Evolutionary conservation across 2,888 invertebrate genomes (phyloP), one percentile per base, ranked within the genome.

Genomic region (Corbicula japonica): DNA sequence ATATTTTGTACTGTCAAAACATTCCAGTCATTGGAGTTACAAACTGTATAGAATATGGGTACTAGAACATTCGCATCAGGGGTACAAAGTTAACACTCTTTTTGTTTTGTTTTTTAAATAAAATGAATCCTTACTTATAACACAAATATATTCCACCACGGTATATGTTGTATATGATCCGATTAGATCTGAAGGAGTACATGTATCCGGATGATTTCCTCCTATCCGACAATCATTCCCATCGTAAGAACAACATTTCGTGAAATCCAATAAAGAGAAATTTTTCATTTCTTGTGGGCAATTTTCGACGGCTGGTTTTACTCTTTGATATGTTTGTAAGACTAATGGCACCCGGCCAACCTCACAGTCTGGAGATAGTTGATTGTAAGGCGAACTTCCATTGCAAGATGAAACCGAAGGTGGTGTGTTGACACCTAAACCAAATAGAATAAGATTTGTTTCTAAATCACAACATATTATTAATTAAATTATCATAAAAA

Each of bases 331-430:
- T 10, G 69, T 32, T 56, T 58, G 63, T 10, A 50, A 15, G 21
- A 65, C 35, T 1, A 70, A n/a, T n/a, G 70, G 35, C 18, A 32
- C 34, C 6, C 58, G 35, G 48, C 52, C 58, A 18, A 26, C 15
- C 26, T 70, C 65, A 50, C 76, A 76, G 50, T 76, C 76, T 15
- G 70, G 70, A 21, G 34, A 44, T 10, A 76, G 70, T 18, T 69
- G 62, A 34, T 76, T 76, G 65, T 70, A 76, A 8, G 76, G 65
- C 30, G 76, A 76, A 38, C 58, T 60, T 32, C 76, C 76, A n/a
- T 54, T 28, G 34, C 76, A 76, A 32, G 69, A 35, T n/a, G 70
- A 65, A 32, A 76, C 76, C 2, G 65, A 48, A 26, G 61, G 44
- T 28, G 21, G n/a, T n/a, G n/a, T n/a, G n/a, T n/a, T n/a, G n/a